Evolutionary conservation across 2,888 invertebrate species (phyloP).

Genomic region (Proisotoma minuta): DNA sequence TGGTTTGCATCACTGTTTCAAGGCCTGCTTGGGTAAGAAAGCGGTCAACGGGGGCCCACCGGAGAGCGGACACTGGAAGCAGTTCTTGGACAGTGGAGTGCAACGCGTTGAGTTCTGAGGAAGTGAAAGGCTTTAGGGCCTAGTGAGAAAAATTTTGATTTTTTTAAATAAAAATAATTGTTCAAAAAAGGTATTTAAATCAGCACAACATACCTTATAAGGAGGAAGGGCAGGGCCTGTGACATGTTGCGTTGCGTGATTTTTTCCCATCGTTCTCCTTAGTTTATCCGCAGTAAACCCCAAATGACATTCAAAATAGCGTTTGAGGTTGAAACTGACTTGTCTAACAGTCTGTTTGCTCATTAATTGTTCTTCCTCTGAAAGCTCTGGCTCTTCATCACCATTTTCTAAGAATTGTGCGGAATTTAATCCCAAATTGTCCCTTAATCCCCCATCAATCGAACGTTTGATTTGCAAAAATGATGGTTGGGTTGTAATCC

Average conservation of each 20-base stretch:
- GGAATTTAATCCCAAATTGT: constrained; percentile 9
- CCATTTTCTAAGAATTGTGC: background rate
- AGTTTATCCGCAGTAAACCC: constrained; percentile 40
- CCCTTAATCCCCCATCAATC: constrained; percentile 18
- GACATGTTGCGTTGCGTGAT: constrained; percentile 12
- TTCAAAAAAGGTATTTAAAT: background rate
- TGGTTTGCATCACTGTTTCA: constrained; percentile 70
- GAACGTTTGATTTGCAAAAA: constrained; percentile 25
- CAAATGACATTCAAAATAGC: constrained; percentile 45
- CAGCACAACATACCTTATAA: constrained; percentile 20
- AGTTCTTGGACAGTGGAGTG: constrained; percentile 26
- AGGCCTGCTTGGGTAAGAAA: constrained; percentile 59
- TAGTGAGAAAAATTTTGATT: background rate
- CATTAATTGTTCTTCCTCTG: constrained; percentile 35
- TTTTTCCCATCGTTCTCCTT: constrained; percentile 33
- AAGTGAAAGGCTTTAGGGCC: constrained; percentile 27
- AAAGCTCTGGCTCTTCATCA: constrained; percentile 18
- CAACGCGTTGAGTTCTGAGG: constrained; percentile 21
- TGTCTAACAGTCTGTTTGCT: constrained; percentile 37
- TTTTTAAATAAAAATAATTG: background rate
- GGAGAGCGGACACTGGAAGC: constrained; percentile 46
- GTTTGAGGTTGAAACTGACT: constrained; percentile 44
- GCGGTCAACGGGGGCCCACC: constrained; percentile 87
- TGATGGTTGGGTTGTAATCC: constrained; percentile 56
- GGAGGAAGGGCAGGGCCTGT: constrained; percentile 31